Conservation (phyloP, 2,797 vertebrate genomes). For the Catostomus latipinnis region DNA sequence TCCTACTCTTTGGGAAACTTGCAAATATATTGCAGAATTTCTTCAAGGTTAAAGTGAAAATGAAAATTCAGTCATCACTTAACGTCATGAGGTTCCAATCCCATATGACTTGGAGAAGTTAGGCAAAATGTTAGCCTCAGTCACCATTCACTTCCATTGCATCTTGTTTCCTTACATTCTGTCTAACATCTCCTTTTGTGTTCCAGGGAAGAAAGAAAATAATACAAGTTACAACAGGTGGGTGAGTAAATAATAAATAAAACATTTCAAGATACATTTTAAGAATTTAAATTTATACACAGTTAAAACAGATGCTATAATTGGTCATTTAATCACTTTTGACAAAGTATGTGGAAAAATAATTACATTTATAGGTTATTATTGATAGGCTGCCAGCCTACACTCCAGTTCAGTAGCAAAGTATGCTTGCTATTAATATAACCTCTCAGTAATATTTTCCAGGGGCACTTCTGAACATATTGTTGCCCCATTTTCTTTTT, state of each 20-base stretch:
- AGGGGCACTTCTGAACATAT: constrained; percentile 74
- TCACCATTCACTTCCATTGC: too few species aligned
- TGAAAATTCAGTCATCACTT: too few species aligned
- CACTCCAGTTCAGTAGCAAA: constrained; percentile 66
- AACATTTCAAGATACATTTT: too few species aligned
- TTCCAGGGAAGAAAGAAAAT: too few species aligned
- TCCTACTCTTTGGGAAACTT: not conserved
- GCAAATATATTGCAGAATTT: not conserved
- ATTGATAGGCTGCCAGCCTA: constrained; percentile 66
- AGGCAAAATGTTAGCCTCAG: too few species aligned
- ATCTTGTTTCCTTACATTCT: too few species aligned
- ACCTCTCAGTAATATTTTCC: constrained; percentile 81
- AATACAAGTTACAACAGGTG: too few species aligned
- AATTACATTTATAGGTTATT: constrained; percentile 21
- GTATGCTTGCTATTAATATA: constrained; percentile 71
- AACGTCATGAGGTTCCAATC: too few species aligned
- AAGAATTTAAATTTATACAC: not conserved
- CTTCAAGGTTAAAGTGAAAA: not conserved
- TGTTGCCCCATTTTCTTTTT: constrained; percentile 66
- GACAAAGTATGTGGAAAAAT: not conserved
- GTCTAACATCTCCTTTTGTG: too few species aligned
- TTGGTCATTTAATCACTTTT: constrained; percentile 12
- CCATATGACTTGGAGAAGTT: too few species aligned
- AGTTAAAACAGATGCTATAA: too few species aligned
- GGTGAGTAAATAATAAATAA: too few species aligned